Evolutionary conservation across 2,797 vertebrate genomes (phyloP).

Genomic region (Sebastes matsubarae): DNA sequence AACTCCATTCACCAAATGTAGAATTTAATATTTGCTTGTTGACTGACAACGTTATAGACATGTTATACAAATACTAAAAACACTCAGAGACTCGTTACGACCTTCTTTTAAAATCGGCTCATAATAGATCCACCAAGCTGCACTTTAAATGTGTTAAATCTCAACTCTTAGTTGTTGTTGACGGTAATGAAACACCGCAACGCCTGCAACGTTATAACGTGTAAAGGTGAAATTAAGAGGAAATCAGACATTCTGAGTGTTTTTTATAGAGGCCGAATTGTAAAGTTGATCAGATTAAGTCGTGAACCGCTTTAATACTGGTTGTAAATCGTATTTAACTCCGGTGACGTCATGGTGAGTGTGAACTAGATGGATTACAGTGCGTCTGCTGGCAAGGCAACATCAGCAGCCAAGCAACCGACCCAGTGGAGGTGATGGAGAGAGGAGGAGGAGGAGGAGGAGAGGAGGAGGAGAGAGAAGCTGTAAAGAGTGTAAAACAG

Average conservation of each 20-base stretch:
- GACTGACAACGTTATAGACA: rapidly evolving
- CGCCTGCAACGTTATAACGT: no score
- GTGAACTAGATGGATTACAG: background rate
- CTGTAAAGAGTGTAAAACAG: no score
- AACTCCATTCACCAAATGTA: background rate
- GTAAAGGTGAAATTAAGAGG: rapidly evolving
- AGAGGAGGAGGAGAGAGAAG: no score
- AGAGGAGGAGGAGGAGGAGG: no score
- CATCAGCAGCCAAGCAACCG: slow-evolving; percentile 1
- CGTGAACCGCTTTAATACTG: rapidly evolving
- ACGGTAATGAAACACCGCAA: background rate
- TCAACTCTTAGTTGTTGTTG: background rate
- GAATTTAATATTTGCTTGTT: rapidly evolving
- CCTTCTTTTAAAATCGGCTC: rapidly evolving
- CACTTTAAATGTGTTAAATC: rapidly evolving
- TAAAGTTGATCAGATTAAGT: rapidly evolving
- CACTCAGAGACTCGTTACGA: rapidly evolving
- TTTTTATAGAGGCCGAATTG: background rate
- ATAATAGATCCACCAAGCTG: rapidly evolving
- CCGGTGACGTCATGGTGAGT: rapidly evolving
- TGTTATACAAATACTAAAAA: rapidly evolving
- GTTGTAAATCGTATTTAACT: rapidly evolving
- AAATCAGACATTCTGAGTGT: rapidly evolving
- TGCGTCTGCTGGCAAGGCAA: slow-evolving; percentile 43
- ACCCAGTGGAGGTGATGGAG: no score